These are phyloP conservation scores for Hylomyscus alleni DNA, from an alignment of 2,797 vertebrate species.

Conservation along the genomic window DNA sequence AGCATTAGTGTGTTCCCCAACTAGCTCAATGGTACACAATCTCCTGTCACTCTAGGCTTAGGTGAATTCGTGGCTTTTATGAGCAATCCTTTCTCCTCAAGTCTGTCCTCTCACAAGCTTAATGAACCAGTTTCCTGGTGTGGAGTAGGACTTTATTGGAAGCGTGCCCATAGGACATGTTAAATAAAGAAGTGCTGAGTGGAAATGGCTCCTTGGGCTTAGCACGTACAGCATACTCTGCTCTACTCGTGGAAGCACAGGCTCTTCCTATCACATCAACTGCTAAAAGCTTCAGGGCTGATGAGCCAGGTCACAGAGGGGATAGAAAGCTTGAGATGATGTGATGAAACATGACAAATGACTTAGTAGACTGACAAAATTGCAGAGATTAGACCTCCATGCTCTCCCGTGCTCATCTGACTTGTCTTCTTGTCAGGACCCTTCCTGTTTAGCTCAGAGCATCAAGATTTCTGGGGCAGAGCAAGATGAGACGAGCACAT, in stretches of 20 bases:
- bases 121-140: neutral
- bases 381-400: slow-evolving; percentile 70
- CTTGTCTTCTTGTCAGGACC: neutral
- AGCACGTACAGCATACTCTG: neutral
- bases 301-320: neutral
- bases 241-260: neutral
- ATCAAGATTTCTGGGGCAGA: neutral
- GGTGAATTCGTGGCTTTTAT: neutral
- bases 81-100: neutral
- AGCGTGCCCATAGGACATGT: neutral
- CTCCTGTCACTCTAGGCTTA: neutral
- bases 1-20: neutral
- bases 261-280: neutral
- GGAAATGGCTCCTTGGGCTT: neutral
- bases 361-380: slow-evolving; percentile 70
- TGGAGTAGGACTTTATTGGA: neutral
- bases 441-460: neutral
- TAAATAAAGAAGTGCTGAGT: slow-evolving; percentile 10
- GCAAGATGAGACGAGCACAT: neutral
- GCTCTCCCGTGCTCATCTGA: slow-evolving; percentile 13
- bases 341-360: slow-evolving; percentile 81
- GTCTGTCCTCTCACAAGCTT: neutral
- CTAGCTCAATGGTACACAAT: neutral
- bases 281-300: slow-evolving; percentile 66
- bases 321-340: slow-evolving; percentile 62